These are phyloP conservation scores for human (Homo sapiens) DNA, from an alignment of 2,113 vertebrate species.

Conservation along the genomic window GRCh38 chr2:125742001-125742500, in stretches of 20 bases:
- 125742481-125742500: not conserved
- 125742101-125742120: not conserved
- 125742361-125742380: not conserved
- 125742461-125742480: not conserved
- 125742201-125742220: not conserved
- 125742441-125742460: not conserved
- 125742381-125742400: not conserved
- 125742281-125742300: not conserved
- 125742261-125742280: not conserved
- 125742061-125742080: not conserved
- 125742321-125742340: not conserved
- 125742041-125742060: not conserved
- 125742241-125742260: not conserved
- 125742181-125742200: not conserved
- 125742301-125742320: not conserved
- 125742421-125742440: not conserved
- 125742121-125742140: not conserved
- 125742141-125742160: not conserved
- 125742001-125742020: not conserved
- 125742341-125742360: not conserved
- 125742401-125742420: not conserved
- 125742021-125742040: not conserved
- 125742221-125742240: not conserved
- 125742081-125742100: not conserved
- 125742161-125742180: not conserved